Conservation (phyloP, 2,113 vertebrate species). For the Synodontis membranacea region DNA sequence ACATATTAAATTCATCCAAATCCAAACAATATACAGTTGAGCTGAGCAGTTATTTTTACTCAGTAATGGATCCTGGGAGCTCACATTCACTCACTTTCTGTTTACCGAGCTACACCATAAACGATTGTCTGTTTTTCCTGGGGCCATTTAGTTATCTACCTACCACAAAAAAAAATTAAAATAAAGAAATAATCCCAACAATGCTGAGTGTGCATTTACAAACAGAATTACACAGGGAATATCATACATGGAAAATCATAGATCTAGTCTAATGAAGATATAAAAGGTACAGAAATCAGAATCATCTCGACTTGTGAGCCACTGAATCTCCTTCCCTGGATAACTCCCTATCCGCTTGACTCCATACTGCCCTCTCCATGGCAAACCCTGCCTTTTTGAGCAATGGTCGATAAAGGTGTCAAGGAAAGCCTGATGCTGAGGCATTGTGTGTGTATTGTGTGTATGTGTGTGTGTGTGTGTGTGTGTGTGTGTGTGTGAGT, state of each 20-base stretch:
- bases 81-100: neutral
- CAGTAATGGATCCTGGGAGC: neutral
- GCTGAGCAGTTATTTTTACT: neutral
- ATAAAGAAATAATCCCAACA: neutral
- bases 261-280: neutral
- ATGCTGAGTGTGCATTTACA: neutral
- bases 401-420: conserved; percentile 16
- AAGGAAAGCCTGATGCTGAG: conserved; percentile 6
- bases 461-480: neutral
- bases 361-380: neutral
- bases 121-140: neutral
- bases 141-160: neutral
- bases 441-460: conserved; percentile 14
- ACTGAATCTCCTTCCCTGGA: neutral
- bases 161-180: too few relatives aligned
- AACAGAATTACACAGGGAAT: neutral
- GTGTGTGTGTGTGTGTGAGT: neutral
- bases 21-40: neutral
- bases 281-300: neutral
- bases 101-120: neutral
- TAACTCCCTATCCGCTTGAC: conserved; percentile 11
- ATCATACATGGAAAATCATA: neutral
- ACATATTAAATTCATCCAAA: neutral
- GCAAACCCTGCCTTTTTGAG: conserved; percentile 20
- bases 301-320: neutral